Evolutionary conservation across 2,113 vertebrate species (phyloP).

Genomic region (Conger conger): DNA sequence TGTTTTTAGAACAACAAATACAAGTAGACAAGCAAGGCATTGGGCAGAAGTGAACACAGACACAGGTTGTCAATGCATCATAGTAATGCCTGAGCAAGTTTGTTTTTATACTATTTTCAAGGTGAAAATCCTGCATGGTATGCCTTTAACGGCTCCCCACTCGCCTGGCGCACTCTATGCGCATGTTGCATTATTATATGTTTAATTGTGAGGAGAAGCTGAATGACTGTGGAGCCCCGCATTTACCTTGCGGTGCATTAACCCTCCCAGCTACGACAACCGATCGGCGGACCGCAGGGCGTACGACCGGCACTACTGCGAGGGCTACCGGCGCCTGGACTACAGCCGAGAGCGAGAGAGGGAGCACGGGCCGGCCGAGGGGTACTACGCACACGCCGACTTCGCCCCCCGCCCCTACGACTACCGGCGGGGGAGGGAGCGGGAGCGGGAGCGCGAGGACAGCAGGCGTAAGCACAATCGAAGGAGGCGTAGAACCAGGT

Average conservation of each 20-base stretch:
- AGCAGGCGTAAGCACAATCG: conserved; percentile 94
- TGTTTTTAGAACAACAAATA: too few relatives aligned
- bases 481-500: conserved; percentile 92
- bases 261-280: conserved; percentile 76
- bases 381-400: conserved; percentile 78
- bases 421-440: conserved; percentile 79
- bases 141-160: too few relatives aligned
- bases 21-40: too few relatives aligned
- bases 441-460: conserved; percentile 72
- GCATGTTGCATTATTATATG: too few relatives aligned
- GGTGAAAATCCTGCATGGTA: too few relatives aligned
- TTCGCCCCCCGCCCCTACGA: conserved; percentile 80
- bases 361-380: conserved; percentile 62
- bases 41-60: too few relatives aligned
- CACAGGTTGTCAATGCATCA: too few relatives aligned
- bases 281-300: conserved; percentile 80
- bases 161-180: too few relatives aligned
- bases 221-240: too few relatives aligned
- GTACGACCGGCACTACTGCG: conserved; percentile 83
- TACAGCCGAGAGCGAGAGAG: conserved; percentile 63
- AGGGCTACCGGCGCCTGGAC: conserved; percentile 81
- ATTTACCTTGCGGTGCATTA: neutral
- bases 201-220: too few relatives aligned
- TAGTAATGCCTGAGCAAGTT: too few relatives aligned
- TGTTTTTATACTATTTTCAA: too few relatives aligned